Percentiles rank a stretch among this genome's conserved stretches.
These are phyloP conservation scores for Pseudachorutes palmiensis DNA, from an alignment of 1,140 invertebrate species.

Conservation along the genomic window DNA sequence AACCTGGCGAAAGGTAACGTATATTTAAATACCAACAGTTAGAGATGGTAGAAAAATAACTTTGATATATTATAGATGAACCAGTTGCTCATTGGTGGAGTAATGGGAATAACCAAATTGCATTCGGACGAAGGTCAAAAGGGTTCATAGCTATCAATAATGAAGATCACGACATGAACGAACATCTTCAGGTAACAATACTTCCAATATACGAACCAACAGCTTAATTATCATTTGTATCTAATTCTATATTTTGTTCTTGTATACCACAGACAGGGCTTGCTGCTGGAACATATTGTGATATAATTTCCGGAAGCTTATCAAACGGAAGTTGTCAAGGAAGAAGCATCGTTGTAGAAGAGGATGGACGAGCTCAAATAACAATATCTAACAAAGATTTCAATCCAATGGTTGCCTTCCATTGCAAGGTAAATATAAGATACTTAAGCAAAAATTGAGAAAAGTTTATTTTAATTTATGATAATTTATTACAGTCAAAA, in stretches of 20 bases:
- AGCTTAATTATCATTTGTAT: no score
- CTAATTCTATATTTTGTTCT: no score
- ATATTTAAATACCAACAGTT: no score
- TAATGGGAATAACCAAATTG: conserved; percentile 43
- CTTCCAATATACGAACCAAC: no score
- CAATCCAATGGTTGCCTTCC: conserved; percentile 4
- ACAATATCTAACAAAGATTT: background rate
- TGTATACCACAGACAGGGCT: conserved; percentile 43
- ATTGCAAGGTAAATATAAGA: background rate
- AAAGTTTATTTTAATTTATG: no score
- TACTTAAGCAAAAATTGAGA: no score
- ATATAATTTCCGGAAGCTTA: conserved; percentile 48
- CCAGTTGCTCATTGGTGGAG: conserved; percentile 45
- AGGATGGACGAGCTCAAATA: background rate
- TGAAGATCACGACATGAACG: conserved; percentile 32
- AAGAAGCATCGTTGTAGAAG: conserved; percentile 43
- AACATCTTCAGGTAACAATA: conserved; percentile 4
- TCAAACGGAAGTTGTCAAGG: conserved; percentile 45
- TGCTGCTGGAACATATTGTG: conserved; percentile 49
- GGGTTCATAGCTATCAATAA: conserved; percentile 46
- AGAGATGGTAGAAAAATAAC: no score
- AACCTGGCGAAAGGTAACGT: conserved; percentile 50
- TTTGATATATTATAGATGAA: no score
- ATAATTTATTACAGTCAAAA: no score
- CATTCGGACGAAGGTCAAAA: conserved; percentile 42